A percentile compares a stretch with the other conserved stretches of the same genome.
These are phyloP conservation scores for Sycophaga agraensis DNA, from an alignment of 1,140 invertebrate genomes.

Conservation along the genomic window DNA sequence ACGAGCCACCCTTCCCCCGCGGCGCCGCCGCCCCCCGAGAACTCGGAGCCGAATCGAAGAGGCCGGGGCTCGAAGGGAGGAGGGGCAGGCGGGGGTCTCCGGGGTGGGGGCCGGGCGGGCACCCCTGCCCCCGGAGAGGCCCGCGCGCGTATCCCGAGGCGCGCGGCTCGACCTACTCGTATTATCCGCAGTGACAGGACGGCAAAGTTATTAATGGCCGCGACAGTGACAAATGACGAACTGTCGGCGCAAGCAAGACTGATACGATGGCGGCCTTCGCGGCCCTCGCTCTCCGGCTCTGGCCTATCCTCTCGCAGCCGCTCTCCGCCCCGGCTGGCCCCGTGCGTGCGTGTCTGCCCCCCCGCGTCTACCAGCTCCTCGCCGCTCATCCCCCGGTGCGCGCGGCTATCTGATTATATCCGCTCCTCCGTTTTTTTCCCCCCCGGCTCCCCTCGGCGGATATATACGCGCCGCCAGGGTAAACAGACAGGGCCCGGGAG, in stretches of 20 bases:
- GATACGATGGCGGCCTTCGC: constrained; percentile 58
- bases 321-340: background rate
- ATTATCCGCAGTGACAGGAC: constrained; percentile 60
- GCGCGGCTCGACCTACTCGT: constrained; percentile 49
- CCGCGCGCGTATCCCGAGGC: background rate
- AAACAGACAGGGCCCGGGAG: too few relatives aligned
- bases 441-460: too few relatives aligned
- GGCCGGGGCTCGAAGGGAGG: constrained; percentile 52
- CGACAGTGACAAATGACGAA: constrained; percentile 60
- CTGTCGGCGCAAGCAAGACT: constrained; percentile 61
- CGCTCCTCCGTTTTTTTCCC: constrained; percentile 30
- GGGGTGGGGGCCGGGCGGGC: constrained; percentile 50
- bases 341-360: background rate
- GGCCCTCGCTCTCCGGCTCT: constrained; percentile 34
- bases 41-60: constrained; percentile 25
- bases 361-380: background rate
- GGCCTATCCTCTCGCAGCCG: background rate
- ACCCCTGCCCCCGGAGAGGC: constrained; percentile 47
- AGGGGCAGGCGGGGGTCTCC: constrained; percentile 53
- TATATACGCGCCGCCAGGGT: too few relatives aligned
- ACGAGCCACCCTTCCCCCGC: constrained; percentile 51
- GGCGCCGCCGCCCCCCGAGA: constrained; percentile 19
- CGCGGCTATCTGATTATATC: constrained; percentile 24
- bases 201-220: constrained; percentile 59
- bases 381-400: constrained; percentile 9